Evolutionary conservation across 2,888 invertebrate genomes (phyloP), one percentile per base, ranked within the genome.

Genomic region (Synanthedon tipuliformis): DNA sequence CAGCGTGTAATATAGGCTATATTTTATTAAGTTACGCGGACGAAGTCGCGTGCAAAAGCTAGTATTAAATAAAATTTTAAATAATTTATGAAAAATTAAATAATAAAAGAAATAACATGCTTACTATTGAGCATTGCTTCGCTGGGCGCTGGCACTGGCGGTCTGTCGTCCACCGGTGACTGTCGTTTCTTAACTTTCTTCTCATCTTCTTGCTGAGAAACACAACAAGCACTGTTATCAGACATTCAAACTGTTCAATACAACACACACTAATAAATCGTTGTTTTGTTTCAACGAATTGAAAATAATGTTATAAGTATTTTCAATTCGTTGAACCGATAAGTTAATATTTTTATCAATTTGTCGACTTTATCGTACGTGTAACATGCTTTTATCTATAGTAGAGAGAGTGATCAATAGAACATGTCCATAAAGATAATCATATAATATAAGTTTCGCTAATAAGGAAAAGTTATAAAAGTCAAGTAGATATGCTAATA

Each of bases 91-190:
- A 7, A 16, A 8, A 34, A 34, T 7, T 34, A 8, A 8, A 34
- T 34, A 10, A 34, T 8, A 27, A 8, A 8, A 50, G 11, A 27
- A 3, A 51, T 34, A 18, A 18, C 2, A 50, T 34, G 68, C 86
- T 85, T 61, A 88, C 88, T 88, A 63, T 88, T 86, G 61, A 88
- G 86, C 80, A 87, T 87, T 50, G 88, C 86, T 68, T 87, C 88
- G 57, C 88, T 88, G 49, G 88, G 88, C 53, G 86, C 81, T 0
- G 88, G 88, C 23, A 88, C 88, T 48, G 70, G 61, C 3, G 86
- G 86, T 57, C 88, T 70, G 45, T 88, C 88, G 62, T 88, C 88
- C 52, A 83, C 83, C 0, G 88, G 86, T 15, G 86, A 66, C 52
- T 78, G 79, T 59, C 82, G 83, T 66, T 86, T 86, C 71, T 85